Base-by-base conservation (phyloP, 2,113 vertebrate genomes). In the Ahaetulla prasina region DNA sequence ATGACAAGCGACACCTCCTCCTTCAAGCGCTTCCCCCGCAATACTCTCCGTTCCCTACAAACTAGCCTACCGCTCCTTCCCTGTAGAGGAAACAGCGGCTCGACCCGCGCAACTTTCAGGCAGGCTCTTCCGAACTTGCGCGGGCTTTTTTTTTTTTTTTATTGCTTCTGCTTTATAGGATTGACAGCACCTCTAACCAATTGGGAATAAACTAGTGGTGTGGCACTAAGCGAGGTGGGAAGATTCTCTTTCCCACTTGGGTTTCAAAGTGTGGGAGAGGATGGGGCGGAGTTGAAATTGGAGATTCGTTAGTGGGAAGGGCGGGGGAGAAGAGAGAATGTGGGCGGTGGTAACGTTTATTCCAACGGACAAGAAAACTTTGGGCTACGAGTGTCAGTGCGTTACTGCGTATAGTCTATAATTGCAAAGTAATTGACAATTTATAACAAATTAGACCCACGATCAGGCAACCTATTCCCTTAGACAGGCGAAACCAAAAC, bases 361-460 rank as follows among this genome's bases (percentile, higher is more conserved):
- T 52, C 91, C 27, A 92, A 92, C 91, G 91, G 91, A 74, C 91
- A 35, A 39, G 27, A 55, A 43, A 4, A 1, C 22, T 47, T 2
- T n/a, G 43, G 0, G 22, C 0, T 0, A 0, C 39, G 3, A 7
- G 3, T 11, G 11, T 0, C 0, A 4, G 74, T 5, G 30, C 27
- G 0, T n/a, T 63, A 68, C 30, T 74, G 14, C 7, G 7, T 8
- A 20, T 80, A 9, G 74, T 8, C 74, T 80, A 43, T 43, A 80
- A 80, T 9, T 43, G 35, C 18, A 43, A 43, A 43, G 18, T 43
- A 43, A 22, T 80, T 80, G 74, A 3, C 35, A 9, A 22, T 80
- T 80, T 80, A 39, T 8, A 30, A 86, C 25, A 47, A 86, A 30
- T 49, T 8, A 47, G 27, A 16, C 47, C 47, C 23, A n/a, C 47